Base-by-base conservation (phyloP, 1,140 invertebrate genomes). In the Gonatopus flavifemur region DNA sequence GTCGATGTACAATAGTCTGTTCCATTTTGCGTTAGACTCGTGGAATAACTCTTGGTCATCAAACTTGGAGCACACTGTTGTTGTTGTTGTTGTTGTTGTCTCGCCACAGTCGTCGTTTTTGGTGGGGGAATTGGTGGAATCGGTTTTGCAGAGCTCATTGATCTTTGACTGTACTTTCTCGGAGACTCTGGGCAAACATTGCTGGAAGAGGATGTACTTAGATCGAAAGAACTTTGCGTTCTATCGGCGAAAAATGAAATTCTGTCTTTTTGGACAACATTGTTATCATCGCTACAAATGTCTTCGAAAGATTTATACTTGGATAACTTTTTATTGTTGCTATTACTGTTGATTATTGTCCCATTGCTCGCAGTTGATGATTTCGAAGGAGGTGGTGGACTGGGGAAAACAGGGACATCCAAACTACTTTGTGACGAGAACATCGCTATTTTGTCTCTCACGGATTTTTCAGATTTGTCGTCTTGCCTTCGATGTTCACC, bases 401-500 rank as follows among this genome's bases (percentile, higher is more conserved):
- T 56, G 1, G 66, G 72, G 22, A 72, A 77, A 3, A 70, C 47
- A 1, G 69, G 69, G 12, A 67, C 54, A 22, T 77, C 66, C 3
- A 67, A 24, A 3, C 58, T 66, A 6, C 69, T 70, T 37, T 69
- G 69, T 12, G 70, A 76, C 5, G 89, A 90, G 71, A 93, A 93
- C 87, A 93, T 90, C 30, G 90, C 90, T 61, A 93, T 93, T 76
- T 92, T 92, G 66, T 92, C 90, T 60, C 86, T 85, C 13, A 93
- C 89, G 57, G 88, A 90, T 41, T 84, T 84, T 68, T 88, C 87
- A 45, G 87, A 90, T 62, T 85, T 86, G 59, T 87, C 86, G 65
- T 88, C 87, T 62, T 88, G 86, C 33, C 81, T 76, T 73, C 86
- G 72, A 1, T 55, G 49, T 21, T 74, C 69, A 1, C 61, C 60